These are phyloP conservation scores for Cryptus viduatorius DNA, from an alignment of 2,888 invertebrate species.

Conservation along the genomic window DNA sequence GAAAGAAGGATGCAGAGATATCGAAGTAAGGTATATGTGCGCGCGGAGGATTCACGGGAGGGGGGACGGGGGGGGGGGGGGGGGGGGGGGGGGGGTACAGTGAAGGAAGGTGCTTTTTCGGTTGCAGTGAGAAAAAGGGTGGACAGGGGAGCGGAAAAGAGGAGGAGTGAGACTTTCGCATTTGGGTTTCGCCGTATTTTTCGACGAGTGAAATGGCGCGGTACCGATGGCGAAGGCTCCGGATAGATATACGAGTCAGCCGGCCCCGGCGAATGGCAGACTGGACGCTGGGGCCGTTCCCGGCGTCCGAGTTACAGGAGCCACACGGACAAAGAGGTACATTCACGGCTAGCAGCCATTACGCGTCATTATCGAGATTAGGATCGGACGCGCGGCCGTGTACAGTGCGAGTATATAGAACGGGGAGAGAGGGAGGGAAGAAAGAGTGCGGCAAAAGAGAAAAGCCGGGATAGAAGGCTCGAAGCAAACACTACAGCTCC, in stretches of 20 bases:
- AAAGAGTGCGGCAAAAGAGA: slow-evolving; percentile 55
- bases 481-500: slow-evolving; percentile 31
- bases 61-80: no score
- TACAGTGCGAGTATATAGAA: slow-evolving; percentile 66
- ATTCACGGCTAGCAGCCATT: slow-evolving; percentile 84
- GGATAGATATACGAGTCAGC: slow-evolving; percentile 77
- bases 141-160: slow-evolving; percentile 25
- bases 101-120: slow-evolving; percentile 35
- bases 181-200: slow-evolving; percentile 76
- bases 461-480: slow-evolving; percentile 39
- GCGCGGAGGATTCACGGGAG: not conserved
- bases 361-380: slow-evolving; percentile 85
- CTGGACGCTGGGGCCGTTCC: slow-evolving; percentile 58
- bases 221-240: slow-evolving; percentile 63
- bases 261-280: slow-evolving; percentile 55
- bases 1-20: slow-evolving; percentile 29
- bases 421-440: slow-evolving; percentile 31
- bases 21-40: slow-evolving; percentile 41
- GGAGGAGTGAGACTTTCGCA: slow-evolving; percentile 67
- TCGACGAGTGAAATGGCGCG: slow-evolving; percentile 80
- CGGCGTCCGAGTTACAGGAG: slow-evolving; percentile 65
- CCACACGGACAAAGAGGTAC: slow-evolving; percentile 82
- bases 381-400: slow-evolving; percentile 80
- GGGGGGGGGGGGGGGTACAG: not conserved
- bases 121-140: slow-evolving; percentile 51